Conservation (phyloP, 2,797 vertebrate genomes). For the Gadopsis marmoratus region DNA sequence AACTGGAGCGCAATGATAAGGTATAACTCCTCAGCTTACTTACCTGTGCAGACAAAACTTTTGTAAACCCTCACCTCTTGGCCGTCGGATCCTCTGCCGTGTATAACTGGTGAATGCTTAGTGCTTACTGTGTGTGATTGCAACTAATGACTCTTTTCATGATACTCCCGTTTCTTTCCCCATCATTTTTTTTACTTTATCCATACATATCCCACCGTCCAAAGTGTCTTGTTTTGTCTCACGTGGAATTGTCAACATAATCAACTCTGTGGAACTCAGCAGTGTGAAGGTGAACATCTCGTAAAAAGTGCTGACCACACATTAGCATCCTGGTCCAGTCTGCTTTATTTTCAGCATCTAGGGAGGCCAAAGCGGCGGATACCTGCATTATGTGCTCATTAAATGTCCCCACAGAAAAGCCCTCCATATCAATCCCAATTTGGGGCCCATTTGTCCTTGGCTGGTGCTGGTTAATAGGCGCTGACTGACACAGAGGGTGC, state of each 20-base stretch:
- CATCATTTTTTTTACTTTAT: background rate
- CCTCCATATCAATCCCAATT: slow-evolving; percentile 71
- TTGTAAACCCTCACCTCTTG: background rate
- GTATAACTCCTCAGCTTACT: background rate
- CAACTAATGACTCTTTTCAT: too few species aligned
- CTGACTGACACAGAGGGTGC: slow-evolving; percentile 68
- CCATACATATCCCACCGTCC: background rate
- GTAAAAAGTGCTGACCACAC: background rate
- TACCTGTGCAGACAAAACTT: background rate
- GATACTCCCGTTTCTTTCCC: too few species aligned
- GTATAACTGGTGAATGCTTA: background rate
- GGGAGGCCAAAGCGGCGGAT: slow-evolving; percentile 25
- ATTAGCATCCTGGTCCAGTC: slow-evolving; percentile 38
- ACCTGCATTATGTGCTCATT: slow-evolving; percentile 68
- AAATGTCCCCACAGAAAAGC: slow-evolving; percentile 53
- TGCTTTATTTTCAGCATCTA: slow-evolving; percentile 45
- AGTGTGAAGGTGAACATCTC: background rate
- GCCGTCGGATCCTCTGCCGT: background rate
- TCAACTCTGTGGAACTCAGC: background rate
- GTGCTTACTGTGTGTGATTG: background rate
- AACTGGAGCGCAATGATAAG: background rate
- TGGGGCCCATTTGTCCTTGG: slow-evolving; percentile 63
- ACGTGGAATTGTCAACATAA: background rate
- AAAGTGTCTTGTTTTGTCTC: background rate
- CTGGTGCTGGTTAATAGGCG: slow-evolving; percentile 62